Evolutionary conservation across 2,888 invertebrate species (phyloP).

Genomic region (Endotricha flammealis): DNA sequence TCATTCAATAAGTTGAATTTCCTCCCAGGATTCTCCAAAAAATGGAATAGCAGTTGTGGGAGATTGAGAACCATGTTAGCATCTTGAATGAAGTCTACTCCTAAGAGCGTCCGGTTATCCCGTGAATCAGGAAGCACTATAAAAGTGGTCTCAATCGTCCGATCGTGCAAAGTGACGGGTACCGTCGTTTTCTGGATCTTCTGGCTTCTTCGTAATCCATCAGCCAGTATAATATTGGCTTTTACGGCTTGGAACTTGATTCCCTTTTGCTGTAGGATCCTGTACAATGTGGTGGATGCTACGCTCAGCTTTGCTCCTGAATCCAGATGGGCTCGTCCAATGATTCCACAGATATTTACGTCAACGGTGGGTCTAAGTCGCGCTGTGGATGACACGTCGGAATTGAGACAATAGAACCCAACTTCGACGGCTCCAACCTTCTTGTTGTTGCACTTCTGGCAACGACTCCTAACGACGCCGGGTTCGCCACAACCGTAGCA

Average conservation of each 20-base stretch:
- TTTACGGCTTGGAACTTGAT: too few relatives aligned
- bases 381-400: too few relatives aligned
- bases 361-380: too few relatives aligned
- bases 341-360: too few relatives aligned
- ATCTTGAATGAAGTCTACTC: constrained; percentile 22
- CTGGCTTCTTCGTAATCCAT: too few relatives aligned
- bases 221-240: too few relatives aligned
- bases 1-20: constrained; percentile 18
- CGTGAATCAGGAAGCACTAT: constrained; percentile 21
- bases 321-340: too few relatives aligned
- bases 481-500: constrained; percentile 23
- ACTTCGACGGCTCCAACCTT: background rate
- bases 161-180: background rate
- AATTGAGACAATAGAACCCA: too few relatives aligned
- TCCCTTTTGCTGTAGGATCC: too few relatives aligned
- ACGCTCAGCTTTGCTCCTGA: too few relatives aligned
- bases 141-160: constrained; percentile 15
- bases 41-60: constrained; percentile 18
- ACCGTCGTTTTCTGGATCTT: too few relatives aligned
- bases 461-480: constrained; percentile 14
- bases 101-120: constrained; percentile 21
- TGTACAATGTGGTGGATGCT: too few relatives aligned
- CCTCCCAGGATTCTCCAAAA: constrained; percentile 21
- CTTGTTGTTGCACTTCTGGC: background rate
- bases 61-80: constrained; percentile 20